Conservation (phyloP, 2,113 vertebrate species). For the Salvelinus alpinus region DNA sequence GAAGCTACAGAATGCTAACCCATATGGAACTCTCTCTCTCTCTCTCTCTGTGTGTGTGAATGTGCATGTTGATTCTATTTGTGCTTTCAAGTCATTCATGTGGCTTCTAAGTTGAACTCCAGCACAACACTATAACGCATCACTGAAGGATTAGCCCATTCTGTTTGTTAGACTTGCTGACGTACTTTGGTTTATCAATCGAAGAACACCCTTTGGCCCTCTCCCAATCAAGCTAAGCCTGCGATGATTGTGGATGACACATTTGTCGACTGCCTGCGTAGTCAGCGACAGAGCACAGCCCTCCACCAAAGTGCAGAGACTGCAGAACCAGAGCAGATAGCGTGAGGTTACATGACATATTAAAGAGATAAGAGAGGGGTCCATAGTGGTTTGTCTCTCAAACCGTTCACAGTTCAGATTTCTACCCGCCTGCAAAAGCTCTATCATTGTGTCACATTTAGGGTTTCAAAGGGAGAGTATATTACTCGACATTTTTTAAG, state of each 20-base stretch:
- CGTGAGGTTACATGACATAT: slow-evolving; percentile 45
- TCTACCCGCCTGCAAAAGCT: no score
- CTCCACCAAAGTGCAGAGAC: slow-evolving; percentile 39
- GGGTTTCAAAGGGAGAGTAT: no score
- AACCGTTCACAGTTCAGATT: slow-evolving; percentile 18
- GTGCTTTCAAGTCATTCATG: neutral
- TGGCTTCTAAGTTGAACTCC: neutral
- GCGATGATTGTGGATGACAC: slow-evolving; percentile 55
- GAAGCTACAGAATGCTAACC: neutral
- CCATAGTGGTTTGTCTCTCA: slow-evolving; percentile 49
- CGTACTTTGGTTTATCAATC: neutral
- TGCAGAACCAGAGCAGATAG: slow-evolving; percentile 45
- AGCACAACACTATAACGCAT: neutral
- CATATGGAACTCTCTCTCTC: neutral
- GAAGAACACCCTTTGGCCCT: slow-evolving; percentile 7
- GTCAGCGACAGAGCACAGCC: slow-evolving; percentile 41
- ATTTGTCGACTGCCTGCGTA: slow-evolving; percentile 42
- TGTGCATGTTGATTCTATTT: slow-evolving; percentile 14
- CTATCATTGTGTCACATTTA: no score
- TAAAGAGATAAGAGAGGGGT: slow-evolving; percentile 45
- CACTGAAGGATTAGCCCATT: neutral
- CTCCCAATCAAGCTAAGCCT: slow-evolving; percentile 16
- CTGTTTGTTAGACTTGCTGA: neutral
- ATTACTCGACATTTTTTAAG: no score
- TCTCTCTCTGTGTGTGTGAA: neutral